Base-by-base conservation (phyloP, 2,797 vertebrate species). In the Tarsius wallacei region DNA sequence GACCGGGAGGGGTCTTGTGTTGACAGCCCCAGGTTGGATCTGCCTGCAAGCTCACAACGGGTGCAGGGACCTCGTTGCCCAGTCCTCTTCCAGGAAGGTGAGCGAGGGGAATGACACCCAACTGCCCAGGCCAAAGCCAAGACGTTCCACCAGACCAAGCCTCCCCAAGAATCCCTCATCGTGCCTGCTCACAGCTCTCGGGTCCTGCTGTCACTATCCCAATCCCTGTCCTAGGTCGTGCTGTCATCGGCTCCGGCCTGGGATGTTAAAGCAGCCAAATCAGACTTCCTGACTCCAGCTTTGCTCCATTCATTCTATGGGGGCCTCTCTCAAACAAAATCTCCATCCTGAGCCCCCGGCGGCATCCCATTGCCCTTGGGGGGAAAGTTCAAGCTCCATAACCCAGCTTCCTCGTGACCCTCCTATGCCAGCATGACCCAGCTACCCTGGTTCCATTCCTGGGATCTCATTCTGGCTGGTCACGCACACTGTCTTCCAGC, bases 311-410 rank as follows among this genome's bases (percentile, higher is more conserved):
- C 22, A 53, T 73, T 33, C 21, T 59, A 28, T 7, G 33, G 36
- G 21, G 33, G 68, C 73, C 33, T 89, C 76, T 64, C 80, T 31
- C 63, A 94, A 68, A 80, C 36, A 49, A 33, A 68, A 80, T 19
- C 68, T 70, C 47, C 22, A 31, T n/a, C 28, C 22, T 53, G 64
- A 47, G 15, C 59, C 26, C 70, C 68, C 42, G 16, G 1, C 1
- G n/a, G 51, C 21, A 36, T 57, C 66, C 42, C 28, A 42, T 17
- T n/a, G 47, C 66, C 87, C 55, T 36, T 31, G 63, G 14, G 33
- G 36, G 33, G 33, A 21, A 36, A 31, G 16, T 28, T 16, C 47
- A 2, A 42, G 21, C 82, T 90, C 53, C 7, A 8, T 14, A 51
- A 42, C 36, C n/a, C n/a, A 11, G 36, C 49, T 42, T n/a, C 19